phyloP scores from a whole-genome alignment of 2,888 invertebrate species.

The Pheosia tremula region DNA sequence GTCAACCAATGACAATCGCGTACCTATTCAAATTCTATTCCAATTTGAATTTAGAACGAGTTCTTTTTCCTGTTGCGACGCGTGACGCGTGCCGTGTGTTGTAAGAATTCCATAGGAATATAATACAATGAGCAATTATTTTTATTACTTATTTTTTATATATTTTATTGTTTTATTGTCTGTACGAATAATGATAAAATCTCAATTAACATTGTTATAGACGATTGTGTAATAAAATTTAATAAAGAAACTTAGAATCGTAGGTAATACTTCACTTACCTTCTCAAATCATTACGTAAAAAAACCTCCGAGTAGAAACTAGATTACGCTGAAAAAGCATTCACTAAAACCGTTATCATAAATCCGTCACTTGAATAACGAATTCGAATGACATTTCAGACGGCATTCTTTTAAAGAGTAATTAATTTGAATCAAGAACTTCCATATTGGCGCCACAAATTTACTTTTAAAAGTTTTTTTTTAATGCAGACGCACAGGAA shows the following conservation, averaged over 20 bases:
- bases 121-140: slow-evolving; percentile 71
- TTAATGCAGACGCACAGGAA: slow-evolving; percentile 43
- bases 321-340: background rate
- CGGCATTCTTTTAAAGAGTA: slow-evolving; percentile 17
- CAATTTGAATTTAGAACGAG: slow-evolving; percentile 79
- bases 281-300: too few species aligned
- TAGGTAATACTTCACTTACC: background rate
- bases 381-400: slow-evolving; percentile 13
- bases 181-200: slow-evolving; percentile 30
- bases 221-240: slow-evolving; percentile 3
- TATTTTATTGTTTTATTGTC: slow-evolving; percentile 39
- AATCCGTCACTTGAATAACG: background rate
- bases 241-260: background rate
- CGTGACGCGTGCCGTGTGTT: slow-evolving; percentile 53
- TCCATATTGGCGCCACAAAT: slow-evolving; percentile 14
- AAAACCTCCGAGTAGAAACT: too few species aligned
- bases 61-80: slow-evolving; percentile 71
- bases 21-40: slow-evolving; percentile 76
- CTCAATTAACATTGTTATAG: slow-evolving; percentile 18
- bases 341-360: background rate
- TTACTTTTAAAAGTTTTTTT: slow-evolving; percentile 24
- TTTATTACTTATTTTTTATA: slow-evolving; percentile 53
- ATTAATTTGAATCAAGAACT: slow-evolving; percentile 27
- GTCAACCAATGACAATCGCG: slow-evolving; percentile 81
- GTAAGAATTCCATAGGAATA: slow-evolving; percentile 61